Evolutionary conservation across 1,140 invertebrate species (phyloP), one percentile per base, ranked within the genome.

Genomic region (Linepithema humile): DNA sequence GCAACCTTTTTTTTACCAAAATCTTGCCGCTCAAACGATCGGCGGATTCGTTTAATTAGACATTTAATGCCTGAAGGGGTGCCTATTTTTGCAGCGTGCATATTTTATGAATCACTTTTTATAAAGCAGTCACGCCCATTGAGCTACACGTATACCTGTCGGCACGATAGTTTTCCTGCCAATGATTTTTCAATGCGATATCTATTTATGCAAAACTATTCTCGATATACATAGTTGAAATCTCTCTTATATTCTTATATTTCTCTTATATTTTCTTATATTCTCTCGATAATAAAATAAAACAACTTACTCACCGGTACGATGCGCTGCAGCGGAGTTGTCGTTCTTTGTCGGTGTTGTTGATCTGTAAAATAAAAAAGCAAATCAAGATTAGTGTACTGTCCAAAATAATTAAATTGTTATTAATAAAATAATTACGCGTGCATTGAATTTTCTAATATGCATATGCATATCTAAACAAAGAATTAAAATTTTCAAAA

Each of bases 41-140:
- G 57, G 60, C 84, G 57, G 67, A 89, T 86, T 90, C 86, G 82
- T 91, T 92, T 92, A 91, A 92, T 93, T 91, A 86, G 87, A 90
- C 90, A 83, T 67, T 89, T 89, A 86, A 89, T 89, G 83, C 88
- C 65, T 84, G 86, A 72, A 75, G 85, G 65, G 57, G 70, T 73
- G 84, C 50, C 72, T 74, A 65, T 45, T 83, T 83, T 43, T 57
- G 83, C 59, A 23, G 17, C 85, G 23, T 73, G 70, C 86, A 88
- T 88, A 82, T 78, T 67, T 78, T 69, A 69, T 35, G 82, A 86
- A 89, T 88, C 85, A 75, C 70, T 89, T 91, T 75, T 91, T 87
- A 86, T 84, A 85, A n/a, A 75, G 85, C 65, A n/a, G 17, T 82
- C 77, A 92, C 91, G 89, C 90, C 92, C 90, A 92, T 90, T 69